phyloP scores from a whole-genome alignment of 2,888 invertebrate species.

The Drosophila peninsularis region DNA sequence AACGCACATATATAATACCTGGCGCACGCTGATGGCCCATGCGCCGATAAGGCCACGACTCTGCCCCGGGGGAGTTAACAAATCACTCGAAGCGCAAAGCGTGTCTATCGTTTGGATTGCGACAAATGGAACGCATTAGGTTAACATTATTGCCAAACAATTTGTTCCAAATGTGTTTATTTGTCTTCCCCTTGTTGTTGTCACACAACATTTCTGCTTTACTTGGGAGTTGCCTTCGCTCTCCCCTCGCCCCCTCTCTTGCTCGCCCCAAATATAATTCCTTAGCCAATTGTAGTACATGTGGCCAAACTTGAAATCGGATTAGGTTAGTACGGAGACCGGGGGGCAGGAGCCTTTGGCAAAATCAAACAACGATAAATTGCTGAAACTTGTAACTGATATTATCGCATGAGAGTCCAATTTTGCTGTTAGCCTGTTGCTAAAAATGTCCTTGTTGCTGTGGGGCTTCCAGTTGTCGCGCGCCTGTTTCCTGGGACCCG shows the following conservation, averaged over 20 bases:
- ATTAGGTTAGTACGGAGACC: conserved; percentile 51
- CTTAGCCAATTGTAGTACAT: conserved; percentile 68
- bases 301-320: conserved; percentile 73
- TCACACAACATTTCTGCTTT: conserved; percentile 36
- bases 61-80: conserved; percentile 47
- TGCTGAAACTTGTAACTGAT: conserved; percentile 76
- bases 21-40: conserved; percentile 1
- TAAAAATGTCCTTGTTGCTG: conserved; percentile 45
- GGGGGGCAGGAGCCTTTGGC: conserved; percentile 7
- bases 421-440: conserved; percentile 70
- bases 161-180: conserved; percentile 79
- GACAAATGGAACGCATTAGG: conserved; percentile 80
- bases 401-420: conserved; percentile 54
- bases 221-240: conserved; percentile 10
- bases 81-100: conserved; percentile 65
- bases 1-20: conserved; percentile 1
- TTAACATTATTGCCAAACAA: conserved; percentile 80
- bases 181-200: conserved; percentile 64
- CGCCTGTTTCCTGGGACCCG: conserved; percentile 33
- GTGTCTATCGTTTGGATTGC: conserved; percentile 74
- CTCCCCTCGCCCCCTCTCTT: not conserved
- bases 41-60: conserved; percentile 10
- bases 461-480: conserved; percentile 58
- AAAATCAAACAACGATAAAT: conserved; percentile 79
- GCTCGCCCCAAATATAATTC: conserved; percentile 55